Conservation (phyloP, 2,888 invertebrate genomes). For the Escarpia spicata region DNA sequence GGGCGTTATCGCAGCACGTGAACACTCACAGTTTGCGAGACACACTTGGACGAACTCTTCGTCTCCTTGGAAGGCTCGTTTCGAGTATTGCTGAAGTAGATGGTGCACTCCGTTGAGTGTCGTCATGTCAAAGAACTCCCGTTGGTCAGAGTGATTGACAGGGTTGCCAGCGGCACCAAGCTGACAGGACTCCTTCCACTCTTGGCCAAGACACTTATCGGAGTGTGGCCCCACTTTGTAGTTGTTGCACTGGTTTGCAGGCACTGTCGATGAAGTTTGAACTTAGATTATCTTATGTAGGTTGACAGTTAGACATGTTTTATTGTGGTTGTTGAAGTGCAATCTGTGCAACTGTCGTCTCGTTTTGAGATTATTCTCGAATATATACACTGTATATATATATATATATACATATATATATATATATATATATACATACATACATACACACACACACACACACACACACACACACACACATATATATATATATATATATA, state of each 20-base stretch:
- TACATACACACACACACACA: no score
- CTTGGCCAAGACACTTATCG: background rate
- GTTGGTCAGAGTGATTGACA: background rate
- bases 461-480: no score
- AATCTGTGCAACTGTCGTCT: background rate
- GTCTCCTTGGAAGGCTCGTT: background rate
- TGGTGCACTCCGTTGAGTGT: conserved; percentile 21
- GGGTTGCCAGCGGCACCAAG: conserved; percentile 19
- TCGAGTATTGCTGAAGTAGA: background rate
- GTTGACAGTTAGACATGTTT: background rate
- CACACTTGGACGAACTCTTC: background rate
- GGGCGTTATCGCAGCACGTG: no score
- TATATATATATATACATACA: no score
- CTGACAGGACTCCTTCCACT: conserved; percentile 17
- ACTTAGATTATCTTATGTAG: background rate
- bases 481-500: no score
- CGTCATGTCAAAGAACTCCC: conserved; percentile 19
- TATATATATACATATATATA: no score
- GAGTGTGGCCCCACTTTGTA: conserved; percentile 14
- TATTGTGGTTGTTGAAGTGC: background rate
- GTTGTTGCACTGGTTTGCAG: background rate
- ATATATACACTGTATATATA: no score
- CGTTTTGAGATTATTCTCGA: background rate
- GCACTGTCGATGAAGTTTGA: background rate
- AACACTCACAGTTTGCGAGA: background rate